phyloP scores from a whole-genome alignment of 2,888 invertebrate species.

The Plebejus anna region DNA sequence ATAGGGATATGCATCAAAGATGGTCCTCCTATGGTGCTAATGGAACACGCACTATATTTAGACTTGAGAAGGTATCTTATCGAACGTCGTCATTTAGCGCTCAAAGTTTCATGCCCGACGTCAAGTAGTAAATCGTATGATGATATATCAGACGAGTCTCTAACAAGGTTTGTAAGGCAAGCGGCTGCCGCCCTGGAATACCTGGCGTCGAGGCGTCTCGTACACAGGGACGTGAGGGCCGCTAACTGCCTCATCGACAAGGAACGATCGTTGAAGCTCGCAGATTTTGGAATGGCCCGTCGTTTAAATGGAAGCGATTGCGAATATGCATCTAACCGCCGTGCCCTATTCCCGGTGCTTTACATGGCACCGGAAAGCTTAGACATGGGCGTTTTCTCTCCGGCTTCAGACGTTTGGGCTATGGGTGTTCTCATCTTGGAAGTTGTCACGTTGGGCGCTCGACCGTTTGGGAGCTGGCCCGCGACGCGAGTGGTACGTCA shows the following conservation, averaged over 20 bases:
- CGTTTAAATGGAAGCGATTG: constrained; percentile 88
- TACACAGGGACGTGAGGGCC: constrained; percentile 91
- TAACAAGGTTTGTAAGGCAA: constrained; percentile 50
- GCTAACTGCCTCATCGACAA: constrained; percentile 89
- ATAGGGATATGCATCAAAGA: constrained; percentile 88
- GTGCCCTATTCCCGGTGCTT: constrained; percentile 89
- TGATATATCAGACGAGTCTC: constrained; percentile 49
- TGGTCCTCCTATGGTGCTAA: constrained; percentile 90
- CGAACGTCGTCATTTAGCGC: constrained; percentile 85
- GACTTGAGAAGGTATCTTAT: constrained; percentile 90
- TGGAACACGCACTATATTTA: constrained; percentile 95
- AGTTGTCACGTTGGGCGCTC: constrained; percentile 92
- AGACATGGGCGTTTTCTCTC: constrained; percentile 87
- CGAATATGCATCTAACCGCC: constrained; percentile 87
- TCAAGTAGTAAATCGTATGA: constrained; percentile 80
- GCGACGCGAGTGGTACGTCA: constrained; percentile 82
- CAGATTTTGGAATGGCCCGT: constrained; percentile 86
- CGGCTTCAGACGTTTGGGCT: constrained; percentile 93
- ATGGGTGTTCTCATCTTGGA: constrained; percentile 91
- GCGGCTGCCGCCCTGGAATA: constrained; percentile 88
- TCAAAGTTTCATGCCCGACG: constrained; percentile 74
- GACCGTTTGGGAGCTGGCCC: constrained; percentile 89
- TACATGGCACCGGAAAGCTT: constrained; percentile 97
- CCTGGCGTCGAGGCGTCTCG: constrained; percentile 86
- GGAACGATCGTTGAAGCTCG: constrained; percentile 85